These are phyloP conservation scores for Phymanthus crucifer DNA, from an alignment of 92 coral and sea anemone species.

Conservation along the genomic window DNA sequence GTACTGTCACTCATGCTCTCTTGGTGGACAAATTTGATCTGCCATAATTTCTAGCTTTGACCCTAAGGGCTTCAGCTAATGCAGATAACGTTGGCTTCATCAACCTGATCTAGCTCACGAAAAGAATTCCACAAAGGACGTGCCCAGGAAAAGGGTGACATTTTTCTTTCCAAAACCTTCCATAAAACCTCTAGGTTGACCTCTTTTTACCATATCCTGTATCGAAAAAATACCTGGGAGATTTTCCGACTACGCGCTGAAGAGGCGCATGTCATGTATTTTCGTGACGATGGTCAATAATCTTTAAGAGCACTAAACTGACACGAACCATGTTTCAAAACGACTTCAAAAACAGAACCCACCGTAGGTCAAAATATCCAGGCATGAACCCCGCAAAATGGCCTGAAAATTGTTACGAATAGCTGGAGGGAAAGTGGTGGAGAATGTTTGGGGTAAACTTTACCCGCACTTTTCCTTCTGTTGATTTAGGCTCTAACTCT, in stretches of 20 bases:
- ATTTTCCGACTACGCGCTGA: neutral
- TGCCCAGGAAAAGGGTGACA: slow-evolving; percentile 10
- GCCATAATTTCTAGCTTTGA: neutral
- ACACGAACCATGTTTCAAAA: neutral
- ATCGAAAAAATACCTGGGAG: neutral
- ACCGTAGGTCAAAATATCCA: neutral
- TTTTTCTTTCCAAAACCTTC: slow-evolving; percentile 6
- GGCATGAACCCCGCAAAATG: neutral
- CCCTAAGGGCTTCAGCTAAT: slow-evolving; percentile 20
- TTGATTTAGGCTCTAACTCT: neutral
- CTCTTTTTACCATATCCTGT: slow-evolving; percentile 12
- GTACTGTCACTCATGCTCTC: neutral
- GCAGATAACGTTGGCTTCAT: slow-evolving; percentile 13
- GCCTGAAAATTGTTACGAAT: neutral
- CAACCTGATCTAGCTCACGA: neutral
- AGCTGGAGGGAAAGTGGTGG: neutral
- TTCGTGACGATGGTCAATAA: neutral
- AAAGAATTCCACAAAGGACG: slow-evolving; percentile 1
- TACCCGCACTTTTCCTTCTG: neutral
- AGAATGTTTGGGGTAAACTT: too few species aligned
- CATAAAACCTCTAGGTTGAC: neutral
- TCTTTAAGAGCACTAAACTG: neutral
- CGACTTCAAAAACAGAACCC: neutral
- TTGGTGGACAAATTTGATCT: neutral
- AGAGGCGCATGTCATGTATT: neutral